Percentiles rank a stretch among this genome's conserved stretches.
phyloP scores from a whole-genome alignment of 2,888 invertebrate genomes.

The Amphipyra berbera region DNA sequence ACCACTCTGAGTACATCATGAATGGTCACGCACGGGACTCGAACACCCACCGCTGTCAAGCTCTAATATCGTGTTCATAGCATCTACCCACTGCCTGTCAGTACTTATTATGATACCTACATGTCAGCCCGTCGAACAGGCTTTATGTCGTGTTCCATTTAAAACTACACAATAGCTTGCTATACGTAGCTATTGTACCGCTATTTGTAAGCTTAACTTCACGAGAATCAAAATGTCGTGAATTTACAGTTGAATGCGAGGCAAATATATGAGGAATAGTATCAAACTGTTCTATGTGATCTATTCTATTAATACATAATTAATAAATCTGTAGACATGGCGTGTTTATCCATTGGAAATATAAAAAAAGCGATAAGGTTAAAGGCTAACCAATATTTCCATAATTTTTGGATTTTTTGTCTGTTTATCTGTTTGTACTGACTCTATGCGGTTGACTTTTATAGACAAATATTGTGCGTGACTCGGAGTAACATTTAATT shows the following conservation, averaged over 20 bases:
- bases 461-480: too few relatives aligned
- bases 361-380: too few relatives aligned
- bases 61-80: conserved; percentile 46
- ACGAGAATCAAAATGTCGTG: conserved; percentile 37
- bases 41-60: conserved; percentile 53
- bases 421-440: too few relatives aligned
- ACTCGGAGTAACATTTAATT: too few relatives aligned
- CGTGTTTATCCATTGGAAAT: too few relatives aligned
- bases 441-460: too few relatives aligned
- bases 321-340: too few relatives aligned
- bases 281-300: too few relatives aligned
- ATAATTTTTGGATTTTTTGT: too few relatives aligned
- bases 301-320: too few relatives aligned
- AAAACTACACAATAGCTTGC: conserved; percentile 54
- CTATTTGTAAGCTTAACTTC: conserved; percentile 12
- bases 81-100: conserved; percentile 54
- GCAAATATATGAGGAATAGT: neutral
- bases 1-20: conserved; percentile 9
- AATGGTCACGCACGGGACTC: conserved; percentile 44
- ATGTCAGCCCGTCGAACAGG: conserved; percentile 46
- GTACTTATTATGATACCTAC: conserved; percentile 57
- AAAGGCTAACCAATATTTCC: too few relatives aligned
- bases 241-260: conserved; percentile 10
- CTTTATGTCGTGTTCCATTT: conserved; percentile 55
- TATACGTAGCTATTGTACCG: conserved; percentile 16